Base-by-base conservation (phyloP, 2,797 vertebrate genomes). In the Enteromius paludinosus region DNA sequence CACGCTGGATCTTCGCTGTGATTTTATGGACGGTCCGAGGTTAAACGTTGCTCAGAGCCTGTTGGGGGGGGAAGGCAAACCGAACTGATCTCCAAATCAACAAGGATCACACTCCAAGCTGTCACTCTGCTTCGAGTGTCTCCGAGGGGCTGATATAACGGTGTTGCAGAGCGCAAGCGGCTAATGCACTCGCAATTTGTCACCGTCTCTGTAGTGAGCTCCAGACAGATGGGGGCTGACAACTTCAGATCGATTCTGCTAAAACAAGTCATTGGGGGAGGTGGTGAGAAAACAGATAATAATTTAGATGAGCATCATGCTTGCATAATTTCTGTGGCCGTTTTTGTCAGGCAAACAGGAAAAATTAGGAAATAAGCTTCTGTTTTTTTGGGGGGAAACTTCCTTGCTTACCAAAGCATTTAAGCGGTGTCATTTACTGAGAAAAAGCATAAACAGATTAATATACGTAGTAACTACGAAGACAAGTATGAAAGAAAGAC, bases 1-100 rank as follows among this genome's bases (percentile, higher is more conserved):
- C 64, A 79, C 4, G 15, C 6, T 41, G 20, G 74, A 82, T 80
- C 79, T 73, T 45, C 43, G 64, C 68, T 61, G 23, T 71, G 83
- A 81, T 71, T 75, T 84, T 79, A 68, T 75, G 38, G 45, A 41
- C 20, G 33, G 47, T 41, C 61, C 17, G 25, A 43, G 84, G 81
- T 78, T 81, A 83, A 85, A 86, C 20, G 78, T 45, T 64, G 54
- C 83, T 77, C 70, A 65, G 17, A 61, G 70, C 75, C 79, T 84
- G n/a, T n/a, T 69, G 20, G 72, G 71, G 12, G 56, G 47, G 61
- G 33, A 54, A 75, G 85, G 69, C 56, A 81, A 87, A 80, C n/a
- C 23, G 30, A 84, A 81, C 68, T 66, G 64, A 75, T 62, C 80
- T 70, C 61, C 59, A 84, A 66, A 62, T 83, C 79, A 66, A 72